Conservation (phyloP, 2,113 vertebrate species). For the Nymphicus hollandicus region DNA sequence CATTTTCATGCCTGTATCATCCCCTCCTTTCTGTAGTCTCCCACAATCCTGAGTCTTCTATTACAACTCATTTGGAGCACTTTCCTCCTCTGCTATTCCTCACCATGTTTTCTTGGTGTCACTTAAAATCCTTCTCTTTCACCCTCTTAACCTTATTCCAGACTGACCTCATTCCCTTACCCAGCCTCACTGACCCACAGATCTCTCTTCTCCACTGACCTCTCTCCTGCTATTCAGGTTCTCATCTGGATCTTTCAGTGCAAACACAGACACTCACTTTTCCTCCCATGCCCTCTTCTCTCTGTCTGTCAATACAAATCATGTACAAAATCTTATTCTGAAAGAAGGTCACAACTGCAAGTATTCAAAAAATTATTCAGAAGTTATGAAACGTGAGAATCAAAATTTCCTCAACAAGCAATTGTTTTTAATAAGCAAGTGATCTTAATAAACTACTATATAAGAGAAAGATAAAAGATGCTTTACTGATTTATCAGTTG, state of each 20-base stretch:
- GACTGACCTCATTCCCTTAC: conserved; percentile 26
- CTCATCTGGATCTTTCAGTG: neutral
- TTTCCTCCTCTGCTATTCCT: neutral
- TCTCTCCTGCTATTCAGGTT: conserved; percentile 14
- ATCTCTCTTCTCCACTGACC: conserved; percentile 48
- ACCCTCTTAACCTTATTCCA: conserved; percentile 59
- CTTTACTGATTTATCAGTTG: neutral
- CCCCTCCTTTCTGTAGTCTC: neutral
- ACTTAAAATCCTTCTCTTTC: conserved; percentile 11
- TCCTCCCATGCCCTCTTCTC: conserved; percentile 36
- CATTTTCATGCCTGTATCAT: neutral
- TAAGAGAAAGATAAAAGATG: neutral
- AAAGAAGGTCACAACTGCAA: neutral
- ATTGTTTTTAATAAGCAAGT: neutral
- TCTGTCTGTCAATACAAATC: neutral
- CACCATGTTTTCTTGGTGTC: neutral
- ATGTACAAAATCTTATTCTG: neutral
- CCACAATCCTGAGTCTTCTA: neutral
- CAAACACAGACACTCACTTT: neutral
- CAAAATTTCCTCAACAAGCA: neutral
- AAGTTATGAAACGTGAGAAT: neutral
- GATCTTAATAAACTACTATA: neutral
- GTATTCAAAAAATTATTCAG: neutral
- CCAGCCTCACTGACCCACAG: conserved; percentile 37
- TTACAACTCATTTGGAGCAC: neutral